Conservation (phyloP, 2,113 vertebrate genomes). For the Xyrauchen texanus region DNA sequence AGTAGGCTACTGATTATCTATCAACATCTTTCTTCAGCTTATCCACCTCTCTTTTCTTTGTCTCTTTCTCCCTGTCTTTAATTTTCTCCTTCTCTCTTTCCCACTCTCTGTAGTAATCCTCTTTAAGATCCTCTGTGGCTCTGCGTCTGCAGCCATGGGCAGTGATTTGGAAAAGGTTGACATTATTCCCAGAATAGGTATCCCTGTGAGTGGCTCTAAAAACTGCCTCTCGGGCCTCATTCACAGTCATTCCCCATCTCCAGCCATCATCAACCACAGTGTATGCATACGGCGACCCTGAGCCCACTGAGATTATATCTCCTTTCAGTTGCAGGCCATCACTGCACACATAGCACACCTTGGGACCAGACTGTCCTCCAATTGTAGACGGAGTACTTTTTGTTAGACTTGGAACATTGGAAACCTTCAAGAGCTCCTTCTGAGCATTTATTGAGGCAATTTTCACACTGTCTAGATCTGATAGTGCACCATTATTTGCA, state of each 20-base stretch:
- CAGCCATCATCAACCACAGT: constrained; percentile 75
- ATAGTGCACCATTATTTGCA: background rate
- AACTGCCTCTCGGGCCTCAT: constrained; percentile 80
- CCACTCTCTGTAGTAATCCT: constrained; percentile 71
- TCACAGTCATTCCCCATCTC: constrained; percentile 69
- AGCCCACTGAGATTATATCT: constrained; percentile 82
- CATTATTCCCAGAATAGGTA: constrained; percentile 83
- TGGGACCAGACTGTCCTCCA: constrained; percentile 65
- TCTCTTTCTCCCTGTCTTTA: constrained; percentile 50
- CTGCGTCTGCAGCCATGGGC: constrained; percentile 78
- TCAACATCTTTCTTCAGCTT: background rate
- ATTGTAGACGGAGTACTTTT: constrained; percentile 2
- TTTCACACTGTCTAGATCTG: background rate
- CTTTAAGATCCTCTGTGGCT: constrained; percentile 71
- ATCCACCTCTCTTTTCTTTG: constrained; percentile 21
- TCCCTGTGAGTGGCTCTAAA: constrained; percentile 83
- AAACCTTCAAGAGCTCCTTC: constrained; percentile 9
- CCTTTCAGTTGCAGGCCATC: constrained; percentile 78
- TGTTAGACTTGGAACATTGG: constrained; percentile 5
- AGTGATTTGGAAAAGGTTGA: constrained; percentile 82
- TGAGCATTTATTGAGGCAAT: constrained; percentile 1
- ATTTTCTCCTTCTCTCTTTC: constrained; percentile 59
- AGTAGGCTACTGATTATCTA: background rate
- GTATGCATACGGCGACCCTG: constrained; percentile 84
- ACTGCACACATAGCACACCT: constrained; percentile 82